These are phyloP conservation scores for Drosophila sproati DNA, from an alignment of 1,140 invertebrate species.

Conservation along the genomic window DNA sequence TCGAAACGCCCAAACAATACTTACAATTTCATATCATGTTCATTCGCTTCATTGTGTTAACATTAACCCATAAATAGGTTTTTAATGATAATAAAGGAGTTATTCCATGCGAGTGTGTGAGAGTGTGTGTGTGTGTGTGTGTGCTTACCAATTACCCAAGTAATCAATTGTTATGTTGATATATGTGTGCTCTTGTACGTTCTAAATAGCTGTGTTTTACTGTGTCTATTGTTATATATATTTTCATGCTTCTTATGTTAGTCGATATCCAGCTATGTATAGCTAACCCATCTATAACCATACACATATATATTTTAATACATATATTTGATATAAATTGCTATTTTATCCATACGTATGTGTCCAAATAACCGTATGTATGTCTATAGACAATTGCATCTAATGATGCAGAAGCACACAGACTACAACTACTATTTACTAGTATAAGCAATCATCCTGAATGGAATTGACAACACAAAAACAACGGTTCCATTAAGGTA, in stretches of 20 bases:
- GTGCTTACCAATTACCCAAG: constrained; percentile 62
- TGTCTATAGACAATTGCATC: constrained; percentile 12
- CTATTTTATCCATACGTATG: constrained; percentile 24
- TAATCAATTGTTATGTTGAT: constrained; percentile 71
- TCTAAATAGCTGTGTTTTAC: constrained; percentile 67
- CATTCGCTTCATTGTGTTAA: constrained; percentile 34
- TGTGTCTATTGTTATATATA: constrained; percentile 58
- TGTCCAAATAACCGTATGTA: constrained; percentile 39
- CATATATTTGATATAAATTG: constrained; percentile 29
- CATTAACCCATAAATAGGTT: constrained; percentile 25
- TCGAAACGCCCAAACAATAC: constrained; percentile 55
- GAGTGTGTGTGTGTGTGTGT: constrained; percentile 23
- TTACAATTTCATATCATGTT: constrained; percentile 58
- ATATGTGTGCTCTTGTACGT: constrained; percentile 66
- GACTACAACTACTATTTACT: constrained; percentile 7
- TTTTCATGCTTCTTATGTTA: constrained; percentile 63
- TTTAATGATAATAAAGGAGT: constrained; percentile 40
- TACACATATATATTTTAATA: constrained; percentile 22
- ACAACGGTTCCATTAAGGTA: constrained; percentile 49
- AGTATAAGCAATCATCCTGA: constrained; percentile 9
- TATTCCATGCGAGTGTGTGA: constrained; percentile 6
- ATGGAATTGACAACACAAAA: constrained; percentile 21
- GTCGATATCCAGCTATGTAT: constrained; percentile 55
- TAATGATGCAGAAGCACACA: constrained; percentile 7
- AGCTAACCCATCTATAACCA: constrained; percentile 34